Base-by-base conservation (phyloP, 2,888 invertebrate genomes). In the Coleophora flavipennella region DNA sequence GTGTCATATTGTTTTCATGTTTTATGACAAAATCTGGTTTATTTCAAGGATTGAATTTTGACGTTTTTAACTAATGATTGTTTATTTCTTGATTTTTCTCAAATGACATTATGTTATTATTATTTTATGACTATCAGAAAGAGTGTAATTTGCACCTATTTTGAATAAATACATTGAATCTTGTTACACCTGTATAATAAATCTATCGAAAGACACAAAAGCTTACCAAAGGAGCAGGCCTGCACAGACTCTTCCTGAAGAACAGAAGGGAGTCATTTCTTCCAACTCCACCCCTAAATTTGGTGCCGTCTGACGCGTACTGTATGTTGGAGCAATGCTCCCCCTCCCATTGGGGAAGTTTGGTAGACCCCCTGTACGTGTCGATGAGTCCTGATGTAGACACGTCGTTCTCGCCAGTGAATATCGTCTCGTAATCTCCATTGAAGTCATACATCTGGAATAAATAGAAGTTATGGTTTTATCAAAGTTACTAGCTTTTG, bases 221-320 rank as follows among this genome's bases (percentile, higher is more conserved):
- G 74, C 88, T 87, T 62, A 94, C 94, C 88, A 95, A 76, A 35
- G 86, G 86, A 20, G 92, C 91, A n/a, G 92, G 89, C 42, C 96
- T 86, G 67, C 96, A 96, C 59, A 96, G 86, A 61, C 94, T 94
- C 65, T 94, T 94, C 44, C 95, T 87, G 70, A 89, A 96, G 73
- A 96, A 93, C 42, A 90, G 67, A 0, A 95, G 67, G 0, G 87
- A 86, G 10, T 93, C 92, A 44, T 93, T 91, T 10, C 86, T 87
- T 14, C 83, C 58, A 1, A 94, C 86, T 37, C 88, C 88, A 10
- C 94, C 91, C 13, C 86, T 88, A 68, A 95, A 96, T 67, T 94
- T 95, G 11, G 93, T 91, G 1, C 95, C 96, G 61, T 96, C 96
- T 0, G 94, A 94, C 0, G 94, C 89, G 14, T 89, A 87, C 43